Percentiles rank a stretch among this genome's conserved stretches.
Evolutionary conservation across 1,140 invertebrate species (phyloP).

Genomic region (Magallana ariakensis): DNA sequence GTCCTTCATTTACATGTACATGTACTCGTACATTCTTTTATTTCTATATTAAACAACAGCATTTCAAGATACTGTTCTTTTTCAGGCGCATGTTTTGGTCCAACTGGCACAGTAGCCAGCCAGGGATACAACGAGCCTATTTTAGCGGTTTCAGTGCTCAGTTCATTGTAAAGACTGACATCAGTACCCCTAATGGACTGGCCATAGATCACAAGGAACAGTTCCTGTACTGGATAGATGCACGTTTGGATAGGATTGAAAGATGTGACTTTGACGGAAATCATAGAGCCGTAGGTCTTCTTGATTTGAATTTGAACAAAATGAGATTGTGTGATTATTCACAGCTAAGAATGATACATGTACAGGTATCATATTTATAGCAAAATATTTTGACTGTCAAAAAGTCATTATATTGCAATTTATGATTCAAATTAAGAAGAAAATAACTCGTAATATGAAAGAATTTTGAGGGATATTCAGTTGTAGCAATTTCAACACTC

Average conservation of each 20-base stretch:
- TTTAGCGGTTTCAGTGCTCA: conserved; percentile 96
- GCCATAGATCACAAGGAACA: conserved; percentile 97
- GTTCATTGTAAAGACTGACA: conserved; percentile 94
- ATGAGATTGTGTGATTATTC: no score
- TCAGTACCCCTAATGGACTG: conserved; percentile 97
- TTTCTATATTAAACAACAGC: neutral
- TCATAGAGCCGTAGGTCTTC: conserved; percentile 82
- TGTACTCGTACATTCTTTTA: no score
- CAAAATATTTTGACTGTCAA: no score
- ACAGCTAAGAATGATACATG: no score
- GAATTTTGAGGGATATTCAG: neutral
- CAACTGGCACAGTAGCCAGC: conserved; percentile 94
- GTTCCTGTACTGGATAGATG: conserved; percentile 99
- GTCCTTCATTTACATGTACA: no score
- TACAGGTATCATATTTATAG: no score
- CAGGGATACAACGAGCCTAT: conserved; percentile 95
- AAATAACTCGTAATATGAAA: conserved; percentile 26
- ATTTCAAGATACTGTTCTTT: conserved; percentile 79
- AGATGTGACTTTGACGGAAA: conserved; percentile 93
- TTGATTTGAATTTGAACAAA: no score
- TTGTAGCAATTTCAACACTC: neutral
- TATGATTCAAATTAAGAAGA: conserved; percentile 62
- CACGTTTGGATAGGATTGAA: conserved; percentile 98
- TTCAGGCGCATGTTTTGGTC: conserved; percentile 96
- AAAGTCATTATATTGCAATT: no score